Evolutionary conservation across 2,797 vertebrate species (phyloP).

Genomic region (Hippoglossus hippoglossus): DNA sequence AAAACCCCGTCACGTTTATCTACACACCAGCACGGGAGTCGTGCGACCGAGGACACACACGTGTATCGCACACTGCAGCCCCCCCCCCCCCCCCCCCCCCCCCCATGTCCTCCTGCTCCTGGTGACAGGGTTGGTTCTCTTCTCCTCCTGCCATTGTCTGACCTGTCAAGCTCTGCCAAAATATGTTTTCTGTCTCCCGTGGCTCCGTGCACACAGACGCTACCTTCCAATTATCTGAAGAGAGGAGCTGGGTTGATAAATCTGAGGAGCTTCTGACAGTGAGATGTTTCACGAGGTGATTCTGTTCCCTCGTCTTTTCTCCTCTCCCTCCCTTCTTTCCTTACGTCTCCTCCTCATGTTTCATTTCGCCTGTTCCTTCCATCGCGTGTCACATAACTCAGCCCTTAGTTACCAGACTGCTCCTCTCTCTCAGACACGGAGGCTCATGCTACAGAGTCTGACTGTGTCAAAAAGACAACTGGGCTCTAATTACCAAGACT

Average conservation of each 20-base stretch:
- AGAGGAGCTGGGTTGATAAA: conserved; percentile 72
- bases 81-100: conserved; percentile 9
- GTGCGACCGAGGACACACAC: too few species aligned
- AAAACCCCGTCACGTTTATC: too few species aligned
- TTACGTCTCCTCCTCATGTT: background rate
- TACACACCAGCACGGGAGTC: background rate
- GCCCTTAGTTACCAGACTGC: too few species aligned
- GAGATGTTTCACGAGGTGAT: conserved; percentile 61
- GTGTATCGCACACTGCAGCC: background rate
- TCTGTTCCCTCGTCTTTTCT: background rate
- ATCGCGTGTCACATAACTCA: conserved; percentile 34
- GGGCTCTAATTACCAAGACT: conserved; percentile 50
- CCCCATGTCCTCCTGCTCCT: conserved; percentile 17
- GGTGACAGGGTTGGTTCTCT: conserved; percentile 58
- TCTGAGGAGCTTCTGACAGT: conserved; percentile 71
- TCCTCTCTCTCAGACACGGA: conserved; percentile 15
- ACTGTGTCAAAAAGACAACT: conserved; percentile 30
- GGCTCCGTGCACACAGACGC: conserved; percentile 62
- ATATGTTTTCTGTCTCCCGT: conserved; percentile 75
- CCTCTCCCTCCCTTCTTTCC: conserved; percentile 38
- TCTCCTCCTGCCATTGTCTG: conserved; percentile 62
- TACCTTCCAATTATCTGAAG: conserved; percentile 79
- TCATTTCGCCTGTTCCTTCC: conserved; percentile 27
- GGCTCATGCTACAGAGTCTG: conserved; percentile 7
- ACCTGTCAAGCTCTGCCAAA: conserved; percentile 77